Evolutionary conservation across 2,113 vertebrate genomes (phyloP).

Genomic region (Lasiurus borealis): DNA sequence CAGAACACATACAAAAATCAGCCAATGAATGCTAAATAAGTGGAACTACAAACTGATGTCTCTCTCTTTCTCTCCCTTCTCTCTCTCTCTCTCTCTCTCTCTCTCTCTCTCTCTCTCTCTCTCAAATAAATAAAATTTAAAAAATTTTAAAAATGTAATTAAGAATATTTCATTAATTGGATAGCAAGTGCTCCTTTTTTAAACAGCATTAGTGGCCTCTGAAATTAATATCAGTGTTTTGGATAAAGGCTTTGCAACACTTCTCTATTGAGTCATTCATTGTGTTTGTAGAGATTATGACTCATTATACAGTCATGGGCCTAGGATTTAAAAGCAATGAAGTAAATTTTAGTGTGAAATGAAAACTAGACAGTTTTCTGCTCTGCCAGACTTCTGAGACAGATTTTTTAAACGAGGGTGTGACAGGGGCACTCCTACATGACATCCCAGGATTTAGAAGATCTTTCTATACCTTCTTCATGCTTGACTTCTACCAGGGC

Average conservation of each 20-base stretch:
- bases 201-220: background rate
- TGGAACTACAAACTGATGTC: background rate
- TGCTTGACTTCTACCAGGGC: background rate
- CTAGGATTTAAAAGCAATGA: conserved; percentile 26
- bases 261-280: conserved; percentile 52
- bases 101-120: background rate
- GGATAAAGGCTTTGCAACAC: background rate
- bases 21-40: background rate
- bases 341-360: conserved; percentile 48
- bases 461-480: background rate
- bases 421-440: background rate
- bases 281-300: conserved; percentile 56
- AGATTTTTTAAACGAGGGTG: conserved; percentile 40
- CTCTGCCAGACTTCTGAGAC: conserved; percentile 34
- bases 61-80: background rate
- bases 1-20: background rate
- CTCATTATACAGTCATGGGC: conserved; percentile 38
- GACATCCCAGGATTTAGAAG: background rate
- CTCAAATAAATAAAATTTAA: background rate
- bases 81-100: no score
- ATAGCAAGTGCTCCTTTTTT: background rate
- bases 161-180: background rate
- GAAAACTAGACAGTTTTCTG: conserved; percentile 34
- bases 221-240: conserved; percentile 16
- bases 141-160: background rate